phyloP scores from a whole-genome alignment of 2,888 invertebrate genomes.

The Operophtera brumata region DNA sequence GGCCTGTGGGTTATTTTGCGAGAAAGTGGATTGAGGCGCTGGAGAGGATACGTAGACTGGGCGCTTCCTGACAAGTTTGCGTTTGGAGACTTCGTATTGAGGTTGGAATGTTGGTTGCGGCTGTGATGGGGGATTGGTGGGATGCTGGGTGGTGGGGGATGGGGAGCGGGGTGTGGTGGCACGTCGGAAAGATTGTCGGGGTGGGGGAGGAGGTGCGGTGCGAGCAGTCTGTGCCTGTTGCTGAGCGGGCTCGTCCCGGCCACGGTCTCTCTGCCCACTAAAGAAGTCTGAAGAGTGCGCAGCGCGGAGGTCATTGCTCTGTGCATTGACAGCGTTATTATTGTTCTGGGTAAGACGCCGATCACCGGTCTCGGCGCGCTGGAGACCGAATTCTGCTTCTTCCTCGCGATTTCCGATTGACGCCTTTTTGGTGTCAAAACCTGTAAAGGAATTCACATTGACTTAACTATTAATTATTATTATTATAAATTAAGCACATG shows the following conservation, averaged over 20 bases:
- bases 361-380: constrained; percentile 85
- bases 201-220: constrained; percentile 46
- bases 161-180: constrained; percentile 67
- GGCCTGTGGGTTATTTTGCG: constrained; percentile 42
- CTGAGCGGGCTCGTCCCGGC: constrained; percentile 60
- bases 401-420: constrained; percentile 80
- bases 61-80: constrained; percentile 69
- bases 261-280: constrained; percentile 77
- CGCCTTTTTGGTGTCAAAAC: constrained; percentile 84
- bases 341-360: constrained; percentile 61
- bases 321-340: constrained; percentile 49
- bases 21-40: constrained; percentile 49
- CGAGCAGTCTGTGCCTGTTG: constrained; percentile 38
- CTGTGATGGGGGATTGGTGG: constrained; percentile 33
- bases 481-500: too few relatives aligned
- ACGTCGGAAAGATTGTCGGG: constrained; percentile 59
- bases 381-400: constrained; percentile 86
- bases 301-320: constrained; percentile 83
- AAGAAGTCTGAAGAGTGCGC: constrained; percentile 89
- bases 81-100: constrained; percentile 60
- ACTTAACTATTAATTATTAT: neutral
- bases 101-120: constrained; percentile 45
- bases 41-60: constrained; percentile 58
- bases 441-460: constrained; percentile 46
- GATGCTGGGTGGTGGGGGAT: constrained; percentile 43